phyloP scores from a whole-genome alignment of 2,888 invertebrate species.

The Abrostola triplasia region DNA sequence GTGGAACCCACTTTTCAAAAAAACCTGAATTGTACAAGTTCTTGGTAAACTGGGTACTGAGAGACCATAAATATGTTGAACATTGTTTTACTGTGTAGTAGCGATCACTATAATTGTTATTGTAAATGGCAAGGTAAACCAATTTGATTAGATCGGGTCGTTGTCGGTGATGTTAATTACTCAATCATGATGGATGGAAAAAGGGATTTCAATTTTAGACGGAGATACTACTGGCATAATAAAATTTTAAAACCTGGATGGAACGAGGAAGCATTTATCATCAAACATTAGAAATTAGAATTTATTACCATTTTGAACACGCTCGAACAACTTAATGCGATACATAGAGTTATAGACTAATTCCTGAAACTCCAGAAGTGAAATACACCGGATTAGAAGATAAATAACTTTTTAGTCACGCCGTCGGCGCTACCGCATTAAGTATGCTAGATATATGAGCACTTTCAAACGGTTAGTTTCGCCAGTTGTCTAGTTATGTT shows the following conservation, averaged over 20 bases:
- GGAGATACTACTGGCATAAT: too few relatives aligned
- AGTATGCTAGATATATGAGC: not conserved
- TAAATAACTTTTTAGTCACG: constrained; percentile 1
- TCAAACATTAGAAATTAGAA: too few relatives aligned
- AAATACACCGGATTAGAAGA: not conserved
- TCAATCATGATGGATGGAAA: not conserved
- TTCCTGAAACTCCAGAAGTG: not conserved
- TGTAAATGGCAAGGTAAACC: not conserved
- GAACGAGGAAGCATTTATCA: too few relatives aligned
- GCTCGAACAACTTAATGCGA: too few relatives aligned
- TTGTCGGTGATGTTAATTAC: not conserved
- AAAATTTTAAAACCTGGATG: too few relatives aligned
- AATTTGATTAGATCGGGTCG: not conserved
- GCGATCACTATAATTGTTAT: not conserved
- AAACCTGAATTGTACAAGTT: not conserved
- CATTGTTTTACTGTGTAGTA: constrained; percentile 4
- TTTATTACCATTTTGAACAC: too few relatives aligned
- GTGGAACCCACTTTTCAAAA: constrained; percentile 1
- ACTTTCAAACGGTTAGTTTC: constrained; percentile 5
- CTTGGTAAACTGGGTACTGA: not conserved
- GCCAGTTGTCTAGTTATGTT: not conserved
- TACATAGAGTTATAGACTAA: too few relatives aligned
- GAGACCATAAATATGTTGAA: constrained; percentile 23
- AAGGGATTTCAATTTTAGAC: not conserved
- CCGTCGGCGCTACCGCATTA: not conserved